These are phyloP conservation scores for Hydractinia symbiolongicarpus DNA, from an alignment of 30 jellyfish, hydroid and myxozoan genomes.

Conservation along the genomic window DNA sequence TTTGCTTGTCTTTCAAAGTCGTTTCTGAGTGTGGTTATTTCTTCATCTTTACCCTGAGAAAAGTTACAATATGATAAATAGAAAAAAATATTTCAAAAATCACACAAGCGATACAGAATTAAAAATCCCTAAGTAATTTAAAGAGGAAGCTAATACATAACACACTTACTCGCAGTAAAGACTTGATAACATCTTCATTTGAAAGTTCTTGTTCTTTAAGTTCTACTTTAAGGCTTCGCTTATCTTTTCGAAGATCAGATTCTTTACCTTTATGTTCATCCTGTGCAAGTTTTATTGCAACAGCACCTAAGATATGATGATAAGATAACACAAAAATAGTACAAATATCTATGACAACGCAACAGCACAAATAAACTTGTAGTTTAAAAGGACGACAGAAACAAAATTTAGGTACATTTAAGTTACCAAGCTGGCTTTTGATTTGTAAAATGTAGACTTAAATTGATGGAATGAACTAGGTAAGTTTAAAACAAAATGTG, in stretches of 20 bases:
- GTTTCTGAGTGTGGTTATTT: constrained; percentile 64
- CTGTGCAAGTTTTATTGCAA: constrained; percentile 82
- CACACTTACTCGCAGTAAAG: constrained; percentile 68
- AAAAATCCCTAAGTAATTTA: no score
- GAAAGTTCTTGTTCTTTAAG: constrained; percentile 94
- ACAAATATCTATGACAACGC: not conserved
- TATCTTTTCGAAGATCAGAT: constrained; percentile 64
- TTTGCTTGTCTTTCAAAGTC: constrained; percentile 92
- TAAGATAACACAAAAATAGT: not conserved
- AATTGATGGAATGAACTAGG: no score
- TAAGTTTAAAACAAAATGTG: no score
- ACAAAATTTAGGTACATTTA: not conserved
- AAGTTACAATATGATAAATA: not conserved
- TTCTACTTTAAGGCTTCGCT: constrained; percentile 78
- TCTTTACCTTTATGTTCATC: constrained; percentile 78
- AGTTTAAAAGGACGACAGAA: not conserved
- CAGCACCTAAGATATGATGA: constrained; percentile 49
- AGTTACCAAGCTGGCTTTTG: not conserved
- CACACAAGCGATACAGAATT: not conserved
- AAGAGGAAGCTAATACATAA: no score
- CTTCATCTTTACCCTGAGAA: constrained; percentile 81
- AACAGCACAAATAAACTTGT: not conserved
- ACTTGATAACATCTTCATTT: constrained; percentile 81
- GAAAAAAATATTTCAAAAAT: not conserved
- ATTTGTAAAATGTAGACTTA: no score